These are phyloP conservation scores for Stichopus chloronotus DNA, from an alignment of 35 echinoderm and acorn worm genomes.

Conservation along the genomic window DNA sequence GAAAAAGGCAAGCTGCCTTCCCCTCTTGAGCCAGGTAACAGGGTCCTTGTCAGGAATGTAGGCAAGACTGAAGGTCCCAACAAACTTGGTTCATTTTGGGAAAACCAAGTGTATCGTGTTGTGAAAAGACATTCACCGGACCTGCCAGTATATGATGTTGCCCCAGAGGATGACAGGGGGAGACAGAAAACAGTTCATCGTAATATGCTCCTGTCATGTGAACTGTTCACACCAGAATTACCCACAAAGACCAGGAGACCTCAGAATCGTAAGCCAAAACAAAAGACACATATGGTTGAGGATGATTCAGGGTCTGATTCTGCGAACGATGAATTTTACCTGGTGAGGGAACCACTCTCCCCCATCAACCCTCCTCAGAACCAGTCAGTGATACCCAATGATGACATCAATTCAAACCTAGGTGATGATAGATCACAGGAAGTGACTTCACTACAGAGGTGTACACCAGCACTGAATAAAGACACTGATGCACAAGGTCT, in stretches of 20 bases:
- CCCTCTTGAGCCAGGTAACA: slow-evolving; percentile 51
- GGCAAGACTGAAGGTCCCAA: slow-evolving; percentile 43
- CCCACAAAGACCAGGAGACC: background rate
- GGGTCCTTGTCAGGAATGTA: slow-evolving; percentile 53
- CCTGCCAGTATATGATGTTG: slow-evolving; percentile 51
- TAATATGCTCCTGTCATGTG: slow-evolving; percentile 65
- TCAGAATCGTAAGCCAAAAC: background rate
- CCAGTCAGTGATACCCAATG: no score
- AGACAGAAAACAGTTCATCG: slow-evolving; percentile 36
- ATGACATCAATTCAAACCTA: background rate
- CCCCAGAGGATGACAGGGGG: slow-evolving; percentile 30
- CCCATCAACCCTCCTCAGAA: no score
- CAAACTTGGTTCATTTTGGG: slow-evolving; percentile 57
- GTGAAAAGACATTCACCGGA: slow-evolving; percentile 43
- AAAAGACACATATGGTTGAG: background rate
- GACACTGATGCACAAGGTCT: background rate
- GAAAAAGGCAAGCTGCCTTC: background rate
- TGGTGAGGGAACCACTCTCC: no score
- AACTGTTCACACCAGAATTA: background rate
- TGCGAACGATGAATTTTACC: slow-evolving; percentile 3
- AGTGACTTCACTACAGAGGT: background rate
- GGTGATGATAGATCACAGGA: background rate
- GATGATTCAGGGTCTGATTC: background rate
- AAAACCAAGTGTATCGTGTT: slow-evolving; percentile 51
- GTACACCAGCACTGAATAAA: background rate